Evolutionary conservation across 2,113 vertebrate species (phyloP).

Genomic region (Motacilla tschutschensis): DNA sequence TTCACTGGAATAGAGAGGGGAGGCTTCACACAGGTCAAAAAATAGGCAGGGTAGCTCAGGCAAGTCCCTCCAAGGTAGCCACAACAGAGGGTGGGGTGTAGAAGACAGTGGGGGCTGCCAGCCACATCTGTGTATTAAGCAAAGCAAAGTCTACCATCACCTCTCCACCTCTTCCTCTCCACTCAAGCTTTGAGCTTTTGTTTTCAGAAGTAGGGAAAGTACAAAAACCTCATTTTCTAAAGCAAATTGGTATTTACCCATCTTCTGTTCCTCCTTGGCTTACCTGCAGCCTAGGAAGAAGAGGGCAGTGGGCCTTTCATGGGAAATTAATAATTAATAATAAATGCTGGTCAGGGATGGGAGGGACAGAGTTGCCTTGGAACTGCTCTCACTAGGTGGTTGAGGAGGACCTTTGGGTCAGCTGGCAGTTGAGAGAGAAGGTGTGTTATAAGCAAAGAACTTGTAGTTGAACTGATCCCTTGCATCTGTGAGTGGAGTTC

Average conservation of each 20-base stretch:
- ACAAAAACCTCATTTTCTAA: not conserved
- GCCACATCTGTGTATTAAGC: not conserved
- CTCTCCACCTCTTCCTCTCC: slow-evolving; percentile 14
- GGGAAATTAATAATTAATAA: not conserved
- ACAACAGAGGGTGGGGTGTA: not conserved
- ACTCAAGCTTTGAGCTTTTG: not conserved
- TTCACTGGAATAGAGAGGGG: slow-evolving; percentile 10
- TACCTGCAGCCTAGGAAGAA: not conserved
- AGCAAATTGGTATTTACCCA: not conserved
- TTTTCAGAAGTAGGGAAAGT: not conserved
- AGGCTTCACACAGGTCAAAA: not conserved
- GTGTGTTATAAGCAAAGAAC: not conserved
- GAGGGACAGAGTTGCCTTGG: not conserved
- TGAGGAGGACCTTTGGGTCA: not conserved
- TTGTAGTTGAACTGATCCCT: not conserved
- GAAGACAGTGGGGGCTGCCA: not conserved
- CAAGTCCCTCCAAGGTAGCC: not conserved
- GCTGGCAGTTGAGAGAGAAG: not conserved
- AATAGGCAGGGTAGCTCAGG: not conserved
- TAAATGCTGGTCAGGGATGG: not conserved
- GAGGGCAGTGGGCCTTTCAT: not conserved
- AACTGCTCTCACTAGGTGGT: not conserved
- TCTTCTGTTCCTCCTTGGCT: not conserved
- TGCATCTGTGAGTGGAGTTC: not conserved
- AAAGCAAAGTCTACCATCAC: not conserved